Evolutionary conservation across 2,113 vertebrate species (phyloP).

Genomic region (Zingel zingel): DNA sequence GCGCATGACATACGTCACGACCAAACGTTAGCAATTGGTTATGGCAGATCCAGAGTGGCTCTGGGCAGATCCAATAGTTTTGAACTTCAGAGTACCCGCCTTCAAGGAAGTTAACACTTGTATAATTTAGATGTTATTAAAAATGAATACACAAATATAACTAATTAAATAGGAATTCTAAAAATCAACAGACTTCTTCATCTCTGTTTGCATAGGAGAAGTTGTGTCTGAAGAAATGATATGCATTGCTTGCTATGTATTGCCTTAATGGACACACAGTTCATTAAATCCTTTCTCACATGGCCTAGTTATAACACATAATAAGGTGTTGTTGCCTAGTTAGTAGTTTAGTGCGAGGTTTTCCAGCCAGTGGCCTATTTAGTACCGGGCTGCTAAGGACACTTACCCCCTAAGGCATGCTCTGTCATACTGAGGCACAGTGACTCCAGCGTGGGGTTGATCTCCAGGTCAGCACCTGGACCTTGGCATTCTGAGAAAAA

Average conservation of each 20-base stretch:
- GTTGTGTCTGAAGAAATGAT: constrained; percentile 2
- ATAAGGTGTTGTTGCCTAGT: constrained; percentile 2
- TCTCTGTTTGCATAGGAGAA: background rate
- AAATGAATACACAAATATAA: constrained; percentile 22
- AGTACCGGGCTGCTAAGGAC: constrained; percentile 14
- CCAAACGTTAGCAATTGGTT: too few relatives aligned
- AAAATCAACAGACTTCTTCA: background rate
- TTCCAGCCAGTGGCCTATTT: constrained; percentile 26
- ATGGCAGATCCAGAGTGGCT: too few relatives aligned
- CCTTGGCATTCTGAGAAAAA: constrained; percentile 90
- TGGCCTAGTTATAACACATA: background rate
- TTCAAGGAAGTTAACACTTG: too few relatives aligned
- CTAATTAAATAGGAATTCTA: constrained; percentile 7
- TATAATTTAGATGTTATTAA: constrained; percentile 35
- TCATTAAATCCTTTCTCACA: constrained; percentile 4
- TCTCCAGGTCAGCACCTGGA: constrained; percentile 94
- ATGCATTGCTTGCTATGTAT: background rate
- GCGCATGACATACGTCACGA: too few relatives aligned
- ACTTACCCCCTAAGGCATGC: constrained; percentile 95
- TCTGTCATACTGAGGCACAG: constrained; percentile 98
- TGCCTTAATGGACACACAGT: background rate
- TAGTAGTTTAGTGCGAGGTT: constrained; percentile 16
- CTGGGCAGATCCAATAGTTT: too few relatives aligned
- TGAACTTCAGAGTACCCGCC: too few relatives aligned
- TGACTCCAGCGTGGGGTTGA: constrained; percentile 96